Base-by-base conservation (phyloP, 2,888 invertebrate genomes). In the Apodemia zela region DNA sequence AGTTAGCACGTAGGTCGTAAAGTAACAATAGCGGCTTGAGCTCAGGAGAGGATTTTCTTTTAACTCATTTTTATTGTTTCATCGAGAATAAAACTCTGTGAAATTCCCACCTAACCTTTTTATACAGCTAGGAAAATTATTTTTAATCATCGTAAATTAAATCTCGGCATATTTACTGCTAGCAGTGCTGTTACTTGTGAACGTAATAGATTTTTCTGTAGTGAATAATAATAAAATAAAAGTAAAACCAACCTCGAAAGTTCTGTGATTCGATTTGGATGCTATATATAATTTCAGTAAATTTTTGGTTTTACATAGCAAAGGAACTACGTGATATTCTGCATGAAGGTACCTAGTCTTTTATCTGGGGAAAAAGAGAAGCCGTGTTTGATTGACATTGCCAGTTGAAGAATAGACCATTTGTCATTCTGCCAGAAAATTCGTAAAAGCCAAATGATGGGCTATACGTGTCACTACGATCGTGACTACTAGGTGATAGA, bases 1-100 rank as follows among this genome's bases (percentile, higher is more conserved):
- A 49, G 49, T 49, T 49, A 49, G 49, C 49, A 49, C 49, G 33
- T 33, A 33, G 33, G 33, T 33, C 33, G 33, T 33, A 33, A 33
- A 33, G 33, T 21, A 51, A 51, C 51, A 51, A 51, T 51, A 51
- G 51, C 51, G 51, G 51, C 51, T 51, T 51, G 51, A 51, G 51
- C 51, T 51, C 51, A 21, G 21, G 51, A 51, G 51, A 51, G 51
- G 51, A 51, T 51, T 51, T 51, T 51, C 51, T 51, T 51, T 51
- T 51, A 51, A 51, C 51, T 51, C 51, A 54, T 54, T 54, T 54
- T 54, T 54, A 51, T 54, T 54, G 54, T 54, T 54, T 54, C 54
- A 25, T 54, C 21, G 54, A 54, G 54, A 21, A 54, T 54, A 21
- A 54, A 54, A 54, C 25, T 54, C 54, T 54, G 54, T 54, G 13